Evolutionary conservation across 2,113 vertebrate genomes (phyloP).

Genomic region (Barbus barbus): DNA sequence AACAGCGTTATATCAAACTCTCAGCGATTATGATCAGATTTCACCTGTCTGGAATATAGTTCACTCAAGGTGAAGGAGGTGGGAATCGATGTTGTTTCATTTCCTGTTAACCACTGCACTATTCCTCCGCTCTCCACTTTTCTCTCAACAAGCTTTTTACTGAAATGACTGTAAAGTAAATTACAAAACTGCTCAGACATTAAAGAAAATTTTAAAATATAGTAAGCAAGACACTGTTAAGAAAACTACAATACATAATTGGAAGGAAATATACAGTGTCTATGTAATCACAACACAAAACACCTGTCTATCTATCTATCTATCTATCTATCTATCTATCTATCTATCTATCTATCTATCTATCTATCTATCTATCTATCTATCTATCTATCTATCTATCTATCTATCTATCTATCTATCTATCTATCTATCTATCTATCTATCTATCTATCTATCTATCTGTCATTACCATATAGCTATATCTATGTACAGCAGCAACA

Average conservation of each 20-base stretch:
- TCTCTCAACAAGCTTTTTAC: background rate
- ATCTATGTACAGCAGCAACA: background rate
- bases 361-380: no score
- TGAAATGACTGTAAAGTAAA: background rate
- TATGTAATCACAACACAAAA: no score
- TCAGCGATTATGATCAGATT: background rate
- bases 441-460: no score
- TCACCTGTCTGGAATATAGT: background rate
- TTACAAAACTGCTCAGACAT: background rate
- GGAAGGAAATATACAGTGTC: no score
- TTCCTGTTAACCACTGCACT: constrained; percentile 4
- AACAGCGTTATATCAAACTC: background rate
- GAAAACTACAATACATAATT: background rate
- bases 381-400: no score
- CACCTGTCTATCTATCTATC: background rate
- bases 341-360: no score
- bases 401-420: no score
- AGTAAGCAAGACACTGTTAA: background rate
- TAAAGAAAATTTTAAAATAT: background rate
- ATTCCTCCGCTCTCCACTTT: background rate
- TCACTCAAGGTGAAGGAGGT: background rate
- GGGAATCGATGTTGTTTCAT: background rate
- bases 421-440: no score
- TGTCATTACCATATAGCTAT: background rate
- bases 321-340: no score